A percentile compares a stretch with the other conserved stretches of the same genome.
Conservation (phyloP, 1,140 invertebrate species). For the Oryctes rhinoceros region DNA sequence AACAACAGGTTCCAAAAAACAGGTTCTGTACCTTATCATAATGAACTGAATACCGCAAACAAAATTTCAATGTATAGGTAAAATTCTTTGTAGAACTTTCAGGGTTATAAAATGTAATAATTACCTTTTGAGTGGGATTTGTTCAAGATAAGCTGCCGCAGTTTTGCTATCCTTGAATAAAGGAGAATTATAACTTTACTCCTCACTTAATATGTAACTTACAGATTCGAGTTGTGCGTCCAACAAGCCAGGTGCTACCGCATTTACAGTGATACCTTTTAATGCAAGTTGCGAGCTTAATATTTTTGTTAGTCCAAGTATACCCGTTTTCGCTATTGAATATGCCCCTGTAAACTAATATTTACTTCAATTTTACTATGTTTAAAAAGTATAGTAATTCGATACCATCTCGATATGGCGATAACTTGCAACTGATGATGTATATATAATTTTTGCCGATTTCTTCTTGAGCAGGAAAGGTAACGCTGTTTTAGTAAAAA, state of each 20-base stretch:
- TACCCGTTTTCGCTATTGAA: slow-evolving; percentile 92
- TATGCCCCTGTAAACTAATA: slow-evolving; percentile 79
- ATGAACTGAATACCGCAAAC: no score
- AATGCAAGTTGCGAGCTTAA: slow-evolving; percentile 75
- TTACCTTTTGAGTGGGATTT: slow-evolving; percentile 51
- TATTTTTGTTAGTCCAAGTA: slow-evolving; percentile 88
- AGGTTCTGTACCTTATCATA: no score
- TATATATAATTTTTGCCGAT: slow-evolving; percentile 82
- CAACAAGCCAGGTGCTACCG: slow-evolving; percentile 91
- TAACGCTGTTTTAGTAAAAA: slow-evolving; percentile 87
- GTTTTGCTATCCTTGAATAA: not conserved
- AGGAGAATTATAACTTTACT: slow-evolving; percentile 7
- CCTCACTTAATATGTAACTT: slow-evolving; percentile 59
- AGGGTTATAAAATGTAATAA: not conserved
- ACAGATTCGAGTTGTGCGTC: slow-evolving; percentile 84
- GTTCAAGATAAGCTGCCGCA: not conserved
- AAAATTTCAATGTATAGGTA: no score
- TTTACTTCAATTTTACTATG: slow-evolving; percentile 43
- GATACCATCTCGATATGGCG: slow-evolving; percentile 74
- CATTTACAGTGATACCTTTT: slow-evolving; percentile 91
- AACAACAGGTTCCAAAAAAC: no score
- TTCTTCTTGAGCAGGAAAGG: slow-evolving; percentile 82
- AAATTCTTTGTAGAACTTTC: no score
- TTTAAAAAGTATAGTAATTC: not conserved
- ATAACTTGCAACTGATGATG: slow-evolving; percentile 91